Evolutionary conservation across 2,113 vertebrate genomes (phyloP).

Genomic region (Oxygymnocypris stewartii): DNA sequence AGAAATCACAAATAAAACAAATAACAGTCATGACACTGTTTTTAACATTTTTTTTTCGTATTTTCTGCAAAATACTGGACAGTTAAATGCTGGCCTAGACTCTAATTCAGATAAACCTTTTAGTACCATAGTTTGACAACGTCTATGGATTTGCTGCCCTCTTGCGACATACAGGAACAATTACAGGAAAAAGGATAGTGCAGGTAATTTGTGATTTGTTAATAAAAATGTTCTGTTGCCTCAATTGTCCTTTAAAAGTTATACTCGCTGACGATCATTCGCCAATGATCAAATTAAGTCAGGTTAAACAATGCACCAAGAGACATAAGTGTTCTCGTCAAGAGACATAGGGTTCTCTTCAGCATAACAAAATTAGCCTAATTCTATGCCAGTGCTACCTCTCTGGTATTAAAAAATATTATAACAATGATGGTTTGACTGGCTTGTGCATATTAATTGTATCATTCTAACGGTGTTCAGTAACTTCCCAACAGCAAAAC

Average conservation of each 20-base stretch:
- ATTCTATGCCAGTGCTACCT: not conserved
- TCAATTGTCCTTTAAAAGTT: not conserved
- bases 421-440: not conserved
- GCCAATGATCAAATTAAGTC: not conserved
- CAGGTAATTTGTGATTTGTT: not conserved
- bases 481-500: not conserved
- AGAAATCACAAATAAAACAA: not conserved
- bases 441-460: not conserved
- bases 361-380: not conserved
- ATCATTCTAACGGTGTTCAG: not conserved
- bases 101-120: not conserved
- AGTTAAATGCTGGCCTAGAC: not conserved
- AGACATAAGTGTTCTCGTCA: not conserved
- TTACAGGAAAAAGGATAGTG: not conserved
- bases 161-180: slow-evolving; percentile 15
- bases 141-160: slow-evolving; percentile 40
- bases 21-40: not conserved
- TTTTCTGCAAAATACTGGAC: not conserved
- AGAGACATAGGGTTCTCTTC: not conserved
- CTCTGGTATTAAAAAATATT: not conserved
- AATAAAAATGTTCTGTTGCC: not conserved
- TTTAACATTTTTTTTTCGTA: not conserved
- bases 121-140: not conserved
- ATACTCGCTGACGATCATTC: not conserved
- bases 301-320: not conserved